Evolutionary conservation across 1,140 invertebrate species (phyloP).

Genomic region (Planococcus citri): DNA sequence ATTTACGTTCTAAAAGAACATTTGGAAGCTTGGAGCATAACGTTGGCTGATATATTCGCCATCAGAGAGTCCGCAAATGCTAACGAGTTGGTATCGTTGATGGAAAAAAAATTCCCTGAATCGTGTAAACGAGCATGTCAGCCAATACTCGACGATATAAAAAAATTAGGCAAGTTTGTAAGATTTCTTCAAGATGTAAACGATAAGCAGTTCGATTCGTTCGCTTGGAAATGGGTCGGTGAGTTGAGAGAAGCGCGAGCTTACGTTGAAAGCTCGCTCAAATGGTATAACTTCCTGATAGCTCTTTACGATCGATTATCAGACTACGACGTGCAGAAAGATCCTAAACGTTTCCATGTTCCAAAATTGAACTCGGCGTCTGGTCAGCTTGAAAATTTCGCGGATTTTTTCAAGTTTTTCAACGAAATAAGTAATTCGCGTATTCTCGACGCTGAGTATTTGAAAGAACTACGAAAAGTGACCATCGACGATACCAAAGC

Average conservation of each 20-base stretch:
- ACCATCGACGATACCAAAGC: neutral
- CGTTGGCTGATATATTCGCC: neutral
- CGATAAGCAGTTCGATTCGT: neutral
- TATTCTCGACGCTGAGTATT: neutral
- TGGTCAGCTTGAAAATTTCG: too few relatives aligned
- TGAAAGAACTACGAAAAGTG: neutral
- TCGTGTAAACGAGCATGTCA: neutral
- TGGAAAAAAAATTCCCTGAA: neutral
- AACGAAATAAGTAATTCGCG: neutral
- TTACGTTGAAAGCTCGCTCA: neutral
- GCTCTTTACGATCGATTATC: neutral
- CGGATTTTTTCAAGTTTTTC: neutral
- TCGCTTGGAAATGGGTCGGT: neutral
- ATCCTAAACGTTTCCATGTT: neutral
- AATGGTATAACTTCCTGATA: constrained; percentile 6
- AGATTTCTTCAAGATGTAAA: neutral
- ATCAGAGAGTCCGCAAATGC: neutral
- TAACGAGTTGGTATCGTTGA: neutral
- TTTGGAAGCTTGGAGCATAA: neutral
- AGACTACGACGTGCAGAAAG: neutral
- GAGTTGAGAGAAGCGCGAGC: neutral
- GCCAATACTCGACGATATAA: neutral
- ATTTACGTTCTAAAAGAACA: neutral
- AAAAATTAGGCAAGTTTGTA: neutral
- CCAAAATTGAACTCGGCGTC: neutral